These are phyloP conservation scores for Caranx ignobilis DNA, from an alignment of 2,113 vertebrate species.

Conservation along the genomic window DNA sequence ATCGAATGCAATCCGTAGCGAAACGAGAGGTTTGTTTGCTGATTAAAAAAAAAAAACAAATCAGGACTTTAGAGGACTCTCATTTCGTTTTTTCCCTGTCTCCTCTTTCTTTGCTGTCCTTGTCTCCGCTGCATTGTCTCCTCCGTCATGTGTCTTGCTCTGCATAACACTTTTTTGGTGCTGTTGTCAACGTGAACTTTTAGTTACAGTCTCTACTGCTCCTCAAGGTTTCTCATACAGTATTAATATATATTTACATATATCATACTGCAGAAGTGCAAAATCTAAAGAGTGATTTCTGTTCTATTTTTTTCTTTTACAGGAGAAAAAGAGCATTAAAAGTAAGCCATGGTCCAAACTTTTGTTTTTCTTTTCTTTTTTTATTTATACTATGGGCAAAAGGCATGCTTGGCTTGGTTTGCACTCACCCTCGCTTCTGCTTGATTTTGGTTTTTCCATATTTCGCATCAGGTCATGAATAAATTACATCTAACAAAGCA, in stretches of 20 bases:
- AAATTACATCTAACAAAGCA: slow-evolving; percentile 74
- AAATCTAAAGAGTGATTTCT: slow-evolving; percentile 82
- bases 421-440: slow-evolving; percentile 79
- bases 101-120: slow-evolving; percentile 55
- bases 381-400: slow-evolving; percentile 59
- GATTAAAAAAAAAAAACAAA: slow-evolving; percentile 21
- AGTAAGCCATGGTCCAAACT: slow-evolving; percentile 86
- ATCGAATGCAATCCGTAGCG: slow-evolving; percentile 20
- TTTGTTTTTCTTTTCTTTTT: slow-evolving; percentile 56
- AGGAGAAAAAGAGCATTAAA: slow-evolving; percentile 91
- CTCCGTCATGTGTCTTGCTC: slow-evolving; percentile 62
- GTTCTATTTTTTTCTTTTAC: slow-evolving; percentile 86
- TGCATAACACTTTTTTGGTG: slow-evolving; percentile 48
- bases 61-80: slow-evolving; percentile 22
- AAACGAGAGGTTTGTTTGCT: slow-evolving; percentile 31
- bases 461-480: slow-evolving; percentile 75
- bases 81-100: slow-evolving; percentile 49
- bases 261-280: slow-evolving; percentile 51
- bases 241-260: slow-evolving; percentile 26
- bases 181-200: slow-evolving; percentile 58
- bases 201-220: slow-evolving; percentile 47
- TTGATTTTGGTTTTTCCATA: slow-evolving; percentile 82
- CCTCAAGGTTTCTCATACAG: slow-evolving; percentile 44
- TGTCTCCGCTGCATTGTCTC: slow-evolving; percentile 62
- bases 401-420: slow-evolving; percentile 85